Percentiles rank a stretch among this genome's conserved stretches.
These are phyloP conservation scores for Prorops nasuta DNA, from an alignment of 1,140 invertebrate genomes.

Conservation along the genomic window DNA sequence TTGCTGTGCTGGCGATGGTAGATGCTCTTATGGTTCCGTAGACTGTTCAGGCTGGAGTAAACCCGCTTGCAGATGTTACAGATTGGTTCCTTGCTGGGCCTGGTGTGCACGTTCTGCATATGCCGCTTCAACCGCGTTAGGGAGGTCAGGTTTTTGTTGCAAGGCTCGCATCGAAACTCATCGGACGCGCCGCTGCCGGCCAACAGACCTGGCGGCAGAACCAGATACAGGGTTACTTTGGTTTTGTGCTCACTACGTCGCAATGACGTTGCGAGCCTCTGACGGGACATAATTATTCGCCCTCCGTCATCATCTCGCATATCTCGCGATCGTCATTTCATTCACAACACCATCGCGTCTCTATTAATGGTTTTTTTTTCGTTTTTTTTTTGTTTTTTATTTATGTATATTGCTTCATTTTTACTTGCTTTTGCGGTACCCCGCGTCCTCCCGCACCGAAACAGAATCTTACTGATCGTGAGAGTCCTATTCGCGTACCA, in stretches of 20 bases:
- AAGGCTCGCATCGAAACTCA: slow-evolving; percentile 82
- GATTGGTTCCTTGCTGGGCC: slow-evolving; percentile 78
- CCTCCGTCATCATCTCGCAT: slow-evolving; percentile 15
- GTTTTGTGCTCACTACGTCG: slow-evolving; percentile 27
- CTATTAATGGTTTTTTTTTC: slow-evolving; percentile 7
- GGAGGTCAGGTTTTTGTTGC: slow-evolving; percentile 83
- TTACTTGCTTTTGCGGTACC: slow-evolving; percentile 6
- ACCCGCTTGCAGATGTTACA: slow-evolving; percentile 86
- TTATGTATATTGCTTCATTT: slow-evolving; percentile 12
- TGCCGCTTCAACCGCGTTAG: slow-evolving; percentile 80
- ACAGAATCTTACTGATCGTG: not conserved
- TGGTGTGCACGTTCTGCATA: slow-evolving; percentile 84
- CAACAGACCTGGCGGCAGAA: slow-evolving; percentile 58
- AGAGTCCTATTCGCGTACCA: too few relatives aligned
- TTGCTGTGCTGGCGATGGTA: slow-evolving; percentile 68
- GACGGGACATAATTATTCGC: slow-evolving; percentile 11
- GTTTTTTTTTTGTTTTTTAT: slow-evolving; percentile 7
- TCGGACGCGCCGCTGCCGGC: slow-evolving; percentile 62
- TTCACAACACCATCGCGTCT: not conserved
- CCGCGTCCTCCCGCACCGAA: not conserved
- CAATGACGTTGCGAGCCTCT: slow-evolving; percentile 7
- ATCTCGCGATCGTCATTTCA: slow-evolving; percentile 16
- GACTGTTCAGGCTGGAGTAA: slow-evolving; percentile 83
- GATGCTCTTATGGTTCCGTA: slow-evolving; percentile 86
- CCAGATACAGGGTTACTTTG: slow-evolving; percentile 56